Conservation (phyloP, 1,140 invertebrate genomes). For the Idris sp. region DNA sequence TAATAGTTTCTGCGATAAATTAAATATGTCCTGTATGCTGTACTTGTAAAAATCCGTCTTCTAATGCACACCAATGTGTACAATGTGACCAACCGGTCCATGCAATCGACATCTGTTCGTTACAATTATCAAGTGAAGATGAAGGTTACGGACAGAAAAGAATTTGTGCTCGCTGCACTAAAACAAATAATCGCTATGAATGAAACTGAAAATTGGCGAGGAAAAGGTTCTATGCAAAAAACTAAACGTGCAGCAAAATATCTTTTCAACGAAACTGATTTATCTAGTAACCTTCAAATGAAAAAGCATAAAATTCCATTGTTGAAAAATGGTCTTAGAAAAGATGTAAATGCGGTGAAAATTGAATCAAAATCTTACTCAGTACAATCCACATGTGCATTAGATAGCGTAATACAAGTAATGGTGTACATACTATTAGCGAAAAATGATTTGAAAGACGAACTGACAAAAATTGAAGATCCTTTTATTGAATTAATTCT, state of each 20-base stretch:
- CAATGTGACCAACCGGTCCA: slow-evolving; percentile 27
- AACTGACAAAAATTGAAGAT: too few relatives aligned
- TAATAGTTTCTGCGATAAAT: too few relatives aligned
- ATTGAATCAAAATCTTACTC: slow-evolving; percentile 8
- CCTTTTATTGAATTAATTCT: too few relatives aligned
- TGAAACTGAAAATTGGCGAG: slow-evolving; percentile 46
- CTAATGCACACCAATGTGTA: slow-evolving; percentile 34
- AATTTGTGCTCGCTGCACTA: slow-evolving; percentile 13
- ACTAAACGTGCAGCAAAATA: slow-evolving; percentile 11
- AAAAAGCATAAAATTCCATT: slow-evolving; percentile 23
- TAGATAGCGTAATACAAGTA: slow-evolving; percentile 41
- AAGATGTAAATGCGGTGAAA: slow-evolving; percentile 8
- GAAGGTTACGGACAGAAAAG: slow-evolving; percentile 43
- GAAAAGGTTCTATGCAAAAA: slow-evolving; percentile 15
- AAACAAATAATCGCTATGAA: slow-evolving; percentile 19
- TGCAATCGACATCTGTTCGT: slow-evolving; percentile 26
- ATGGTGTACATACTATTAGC: slow-evolving; percentile 6
- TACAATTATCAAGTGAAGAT: slow-evolving; percentile 7
- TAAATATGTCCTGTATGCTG: too few relatives aligned
- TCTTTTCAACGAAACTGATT: slow-evolving; percentile 13
- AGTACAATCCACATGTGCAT: slow-evolving; percentile 26
- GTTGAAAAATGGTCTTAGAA: slow-evolving; percentile 38
- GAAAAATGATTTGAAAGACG: too few relatives aligned
- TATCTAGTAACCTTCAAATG: slow-evolving; percentile 1
- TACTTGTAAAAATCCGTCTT: slow-evolving; percentile 11